Percentiles rank a stretch among this genome's conserved stretches.
Conservation (phyloP, 2,113 vertebrate genomes). For the Gulo gulo region DNA sequence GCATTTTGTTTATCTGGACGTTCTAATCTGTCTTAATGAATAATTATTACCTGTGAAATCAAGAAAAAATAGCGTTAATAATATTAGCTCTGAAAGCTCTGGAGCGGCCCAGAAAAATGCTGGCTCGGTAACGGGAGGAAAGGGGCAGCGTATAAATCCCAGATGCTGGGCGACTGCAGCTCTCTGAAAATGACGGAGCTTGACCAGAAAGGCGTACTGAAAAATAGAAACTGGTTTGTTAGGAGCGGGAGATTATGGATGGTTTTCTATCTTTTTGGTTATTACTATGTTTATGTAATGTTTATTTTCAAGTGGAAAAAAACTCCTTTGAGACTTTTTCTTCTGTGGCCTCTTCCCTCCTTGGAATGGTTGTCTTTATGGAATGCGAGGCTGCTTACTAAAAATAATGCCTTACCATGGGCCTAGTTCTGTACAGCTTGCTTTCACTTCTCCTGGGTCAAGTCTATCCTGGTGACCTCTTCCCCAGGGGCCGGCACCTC, state of each 20-base stretch:
- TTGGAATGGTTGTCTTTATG: not conserved
- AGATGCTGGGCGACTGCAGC: not conserved
- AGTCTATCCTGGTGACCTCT: not conserved
- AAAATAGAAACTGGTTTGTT: slow-evolving; percentile 48
- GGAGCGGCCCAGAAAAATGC: not conserved
- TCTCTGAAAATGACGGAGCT: slow-evolving; percentile 44
- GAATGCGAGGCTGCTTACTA: not conserved
- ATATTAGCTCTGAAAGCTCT: not conserved
- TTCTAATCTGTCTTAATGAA: slow-evolving; percentile 67
- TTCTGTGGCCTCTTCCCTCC: not conserved
- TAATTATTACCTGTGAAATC: slow-evolving; percentile 61
- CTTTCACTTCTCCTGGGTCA: not conserved
- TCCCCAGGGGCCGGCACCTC: not conserved
- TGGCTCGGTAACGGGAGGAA: not conserved
- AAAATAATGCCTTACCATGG: not conserved
- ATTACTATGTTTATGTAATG: slow-evolving; percentile 43
- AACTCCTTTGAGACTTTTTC: not conserved
- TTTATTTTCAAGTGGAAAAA: slow-evolving; percentile 41
- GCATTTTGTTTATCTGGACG: slow-evolving; percentile 40
- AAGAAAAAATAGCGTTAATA: slow-evolving; percentile 28
- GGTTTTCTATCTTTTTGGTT: slow-evolving; percentile 27
- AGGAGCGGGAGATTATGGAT: slow-evolving; percentile 22
- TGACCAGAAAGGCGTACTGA: not conserved
- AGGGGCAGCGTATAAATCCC: not conserved
- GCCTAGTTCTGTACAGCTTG: not conserved